A percentile compares a stretch with the other conserved stretches of the same genome.
These are phyloP conservation scores for Petrocephalus zakoni DNA, from an alignment of 2,113 vertebrate species.

Conservation along the genomic window DNA sequence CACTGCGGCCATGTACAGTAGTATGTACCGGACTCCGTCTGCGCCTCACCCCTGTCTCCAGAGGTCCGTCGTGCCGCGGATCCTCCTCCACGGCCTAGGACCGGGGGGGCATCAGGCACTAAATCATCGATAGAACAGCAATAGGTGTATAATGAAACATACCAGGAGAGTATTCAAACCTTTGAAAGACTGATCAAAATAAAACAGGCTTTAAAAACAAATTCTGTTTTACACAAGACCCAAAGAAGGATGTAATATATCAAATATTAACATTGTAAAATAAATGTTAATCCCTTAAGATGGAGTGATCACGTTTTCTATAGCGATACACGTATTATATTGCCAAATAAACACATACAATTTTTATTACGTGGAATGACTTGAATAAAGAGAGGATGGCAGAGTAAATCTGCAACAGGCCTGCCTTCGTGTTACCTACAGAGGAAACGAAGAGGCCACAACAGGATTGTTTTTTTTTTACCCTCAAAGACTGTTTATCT, in stretches of 20 bases:
- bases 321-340: constrained; percentile 32
- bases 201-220: constrained; percentile 48
- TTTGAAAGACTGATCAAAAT: constrained; percentile 22
- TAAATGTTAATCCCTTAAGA: background rate
- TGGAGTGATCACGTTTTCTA: background rate
- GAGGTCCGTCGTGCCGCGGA: constrained; percentile 90
- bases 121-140: constrained; percentile 80
- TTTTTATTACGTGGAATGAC: constrained; percentile 71
- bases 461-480: background rate
- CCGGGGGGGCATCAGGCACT: constrained; percentile 88
- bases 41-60: constrained; percentile 86
- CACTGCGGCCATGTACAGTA: constrained; percentile 95
- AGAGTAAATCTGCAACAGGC: constrained; percentile 36
- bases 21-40: constrained; percentile 95
- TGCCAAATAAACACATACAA: constrained; percentile 70
- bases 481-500: background rate
- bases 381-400: constrained; percentile 58
- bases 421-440: constrained; percentile 47
- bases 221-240: background rate
- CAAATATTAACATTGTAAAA: background rate
- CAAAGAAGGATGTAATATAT: background rate
- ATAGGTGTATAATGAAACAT: background rate
- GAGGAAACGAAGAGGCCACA: background rate
- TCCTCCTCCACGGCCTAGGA: constrained; percentile 95
- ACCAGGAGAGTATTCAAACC: background rate